Percentiles rank a stretch among this genome's conserved stretches.
Evolutionary conservation across 2,888 invertebrate species (phyloP).

Genomic region (Hydraecia micacea): DNA sequence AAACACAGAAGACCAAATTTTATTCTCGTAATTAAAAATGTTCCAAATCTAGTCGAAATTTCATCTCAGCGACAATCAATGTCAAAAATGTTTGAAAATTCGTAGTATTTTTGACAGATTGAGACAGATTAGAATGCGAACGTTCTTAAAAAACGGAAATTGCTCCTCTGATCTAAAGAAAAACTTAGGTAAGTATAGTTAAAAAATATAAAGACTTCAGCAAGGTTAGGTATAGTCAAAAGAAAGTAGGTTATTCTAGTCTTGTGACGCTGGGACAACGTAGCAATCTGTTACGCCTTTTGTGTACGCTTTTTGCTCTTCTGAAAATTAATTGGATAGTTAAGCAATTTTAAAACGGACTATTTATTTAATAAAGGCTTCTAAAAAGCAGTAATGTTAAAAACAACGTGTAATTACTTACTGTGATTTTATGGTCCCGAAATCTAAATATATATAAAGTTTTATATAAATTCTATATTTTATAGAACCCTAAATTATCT

Average conservation of each 20-base stretch:
- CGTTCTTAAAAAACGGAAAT: background rate
- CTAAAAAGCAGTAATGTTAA: background rate
- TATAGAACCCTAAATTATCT: background rate
- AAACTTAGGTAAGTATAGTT: background rate
- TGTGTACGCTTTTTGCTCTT: slow-evolving; percentile 18
- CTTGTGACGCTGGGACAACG: background rate
- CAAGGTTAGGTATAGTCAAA: slow-evolving; percentile 8
- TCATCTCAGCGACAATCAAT: background rate
- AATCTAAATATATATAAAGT: no score
- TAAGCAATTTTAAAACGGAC: background rate
- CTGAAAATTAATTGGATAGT: background rate
- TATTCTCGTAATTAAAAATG: background rate
- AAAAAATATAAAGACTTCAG: slow-evolving; percentile 13
- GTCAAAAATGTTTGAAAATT: background rate
- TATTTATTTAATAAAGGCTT: background rate
- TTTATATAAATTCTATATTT: background rate
- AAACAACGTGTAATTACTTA: background rate
- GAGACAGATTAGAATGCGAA: background rate
- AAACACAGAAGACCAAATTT: background rate
- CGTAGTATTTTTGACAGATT: background rate
- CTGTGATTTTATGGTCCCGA: background rate
- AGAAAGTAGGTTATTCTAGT: slow-evolving; percentile 35
- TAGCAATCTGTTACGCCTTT: slow-evolving; percentile 35
- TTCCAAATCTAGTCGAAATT: background rate
- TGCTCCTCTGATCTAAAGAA: background rate